Conservation (phyloP, 2,113 vertebrate species). For the Urocitellus parryii region DNA sequence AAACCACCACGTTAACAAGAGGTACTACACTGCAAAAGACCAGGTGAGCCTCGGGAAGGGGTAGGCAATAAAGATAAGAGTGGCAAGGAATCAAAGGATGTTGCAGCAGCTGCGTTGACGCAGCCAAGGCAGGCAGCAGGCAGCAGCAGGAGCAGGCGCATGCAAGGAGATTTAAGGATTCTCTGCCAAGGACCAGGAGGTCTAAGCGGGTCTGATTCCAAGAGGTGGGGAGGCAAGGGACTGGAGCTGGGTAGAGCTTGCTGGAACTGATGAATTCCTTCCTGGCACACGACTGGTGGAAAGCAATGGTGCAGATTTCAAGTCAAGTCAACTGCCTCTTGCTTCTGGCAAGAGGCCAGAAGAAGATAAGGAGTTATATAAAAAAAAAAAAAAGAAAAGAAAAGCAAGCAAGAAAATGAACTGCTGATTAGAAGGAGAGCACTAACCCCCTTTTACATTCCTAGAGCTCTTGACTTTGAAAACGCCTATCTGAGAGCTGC, state of each 20-base stretch:
- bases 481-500: neutral
- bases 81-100: neutral
- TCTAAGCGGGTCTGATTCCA: conserved; percentile 39
- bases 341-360: conserved; percentile 56
- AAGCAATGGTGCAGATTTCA: conserved; percentile 11
- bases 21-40: neutral
- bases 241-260: neutral
- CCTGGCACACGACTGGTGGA: neutral
- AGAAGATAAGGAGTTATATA: conserved; percentile 38
- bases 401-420: conserved; percentile 43
- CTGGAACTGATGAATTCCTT: neutral
- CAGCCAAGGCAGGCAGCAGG: conserved; percentile 51
- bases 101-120: neutral
- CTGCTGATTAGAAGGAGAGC: conserved; percentile 53
- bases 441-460: conserved; percentile 48
- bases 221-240: neutral
- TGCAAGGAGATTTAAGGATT: neutral
- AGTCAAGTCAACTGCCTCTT: conserved; percentile 18
- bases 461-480: conserved; percentile 29
- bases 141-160: neutral
- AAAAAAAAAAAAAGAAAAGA: neutral
- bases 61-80: neutral
- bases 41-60: neutral
- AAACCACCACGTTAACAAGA: conserved; percentile 40
- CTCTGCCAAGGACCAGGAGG: conserved; percentile 44